Base-by-base conservation (phyloP, 2,888 invertebrate genomes). In the Tenthredo distinguenda region DNA sequence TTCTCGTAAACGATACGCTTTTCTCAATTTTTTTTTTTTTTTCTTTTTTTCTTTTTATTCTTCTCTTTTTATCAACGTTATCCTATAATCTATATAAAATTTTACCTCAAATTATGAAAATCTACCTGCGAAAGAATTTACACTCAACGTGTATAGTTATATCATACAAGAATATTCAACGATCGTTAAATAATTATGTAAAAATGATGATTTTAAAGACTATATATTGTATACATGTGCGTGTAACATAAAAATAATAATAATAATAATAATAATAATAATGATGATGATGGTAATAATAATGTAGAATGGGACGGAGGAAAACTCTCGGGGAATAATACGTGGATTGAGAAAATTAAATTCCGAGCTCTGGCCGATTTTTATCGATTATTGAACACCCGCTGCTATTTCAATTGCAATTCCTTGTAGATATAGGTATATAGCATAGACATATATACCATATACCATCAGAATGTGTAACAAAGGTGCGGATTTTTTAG, bases 351-450 rank as follows among this genome's bases (percentile, higher is more conserved):
- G 31, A 68, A 68, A 31, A 68, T 68, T 21, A 68, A 68, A 68
- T 68, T 68, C 31, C 18, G 34, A 37, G 31, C 43, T 43, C 40
- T 72, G 9, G 18, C 43, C 31, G 26, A 31, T 68, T 68, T 68
- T 68, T 34, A 68, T 68, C 68, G 68, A 68, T 68, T 68, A 68
- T 68, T 31, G 68, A 31, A 68, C 68, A 31, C 26, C 10, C 15
- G 26, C 62, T 37, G 72, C 72, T 40, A 72, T 72, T 72, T 43
- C 72, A 40, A 72, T 72, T 21, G 43, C 40, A 21, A 72, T 72
- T 72, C 40, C n/a, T 43, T 40, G 12, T 12, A 72, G 15, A 72
- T 37, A 34, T 68, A 34, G 15, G 31, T 71, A 18, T 37, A 15
- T 31, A 34, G 3, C n/a, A 34, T 68, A 34, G 15, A 15, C 37